Conservation (phyloP, 2,888 invertebrate species). For the Ceraclea dissimilis region DNA sequence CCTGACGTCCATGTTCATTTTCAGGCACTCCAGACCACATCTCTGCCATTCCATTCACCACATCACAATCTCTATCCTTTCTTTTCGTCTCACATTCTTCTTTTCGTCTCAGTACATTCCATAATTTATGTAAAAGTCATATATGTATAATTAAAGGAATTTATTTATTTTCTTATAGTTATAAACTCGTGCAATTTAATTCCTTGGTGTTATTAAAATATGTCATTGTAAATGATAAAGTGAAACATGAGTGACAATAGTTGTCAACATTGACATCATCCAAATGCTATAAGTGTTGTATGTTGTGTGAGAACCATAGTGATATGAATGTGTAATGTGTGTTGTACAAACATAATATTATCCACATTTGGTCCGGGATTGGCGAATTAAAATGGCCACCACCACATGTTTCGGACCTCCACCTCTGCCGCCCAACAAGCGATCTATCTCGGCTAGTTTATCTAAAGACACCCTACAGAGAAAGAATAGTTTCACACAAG, state of each 20-base stretch:
- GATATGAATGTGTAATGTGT: background rate
- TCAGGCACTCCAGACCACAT: too few species aligned
- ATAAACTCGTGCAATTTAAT: too few species aligned
- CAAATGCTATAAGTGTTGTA: background rate
- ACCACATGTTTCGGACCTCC: slow-evolving; percentile 52
- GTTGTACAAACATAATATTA: slow-evolving; percentile 4
- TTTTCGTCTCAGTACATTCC: too few species aligned
- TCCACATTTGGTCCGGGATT: slow-evolving; percentile 11
- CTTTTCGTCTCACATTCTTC: too few species aligned
- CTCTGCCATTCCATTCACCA: too few species aligned
- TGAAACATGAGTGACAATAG: slow-evolving; percentile 6
- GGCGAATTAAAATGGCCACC: slow-evolving; percentile 40
- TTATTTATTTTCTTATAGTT: too few species aligned
- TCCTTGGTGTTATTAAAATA: too few species aligned
- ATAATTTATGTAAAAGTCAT: too few species aligned
- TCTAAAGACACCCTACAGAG: slow-evolving; percentile 19
- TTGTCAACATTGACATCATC: slow-evolving; percentile 8
- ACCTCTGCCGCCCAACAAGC: slow-evolving; percentile 49
- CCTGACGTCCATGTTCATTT: too few species aligned
- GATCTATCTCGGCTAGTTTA: slow-evolving; percentile 26
- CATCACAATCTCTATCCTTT: too few species aligned
- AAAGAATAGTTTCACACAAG: slow-evolving; percentile 20
- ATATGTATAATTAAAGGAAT: too few species aligned
- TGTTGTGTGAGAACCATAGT: slow-evolving; percentile 12
- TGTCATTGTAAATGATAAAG: too few species aligned